A percentile compares a stretch with the other conserved stretches of the same genome.
These are phyloP conservation scores for Limnodromus scolopaceus DNA, from an alignment of 2,797 vertebrate species.

Conservation along the genomic window DNA sequence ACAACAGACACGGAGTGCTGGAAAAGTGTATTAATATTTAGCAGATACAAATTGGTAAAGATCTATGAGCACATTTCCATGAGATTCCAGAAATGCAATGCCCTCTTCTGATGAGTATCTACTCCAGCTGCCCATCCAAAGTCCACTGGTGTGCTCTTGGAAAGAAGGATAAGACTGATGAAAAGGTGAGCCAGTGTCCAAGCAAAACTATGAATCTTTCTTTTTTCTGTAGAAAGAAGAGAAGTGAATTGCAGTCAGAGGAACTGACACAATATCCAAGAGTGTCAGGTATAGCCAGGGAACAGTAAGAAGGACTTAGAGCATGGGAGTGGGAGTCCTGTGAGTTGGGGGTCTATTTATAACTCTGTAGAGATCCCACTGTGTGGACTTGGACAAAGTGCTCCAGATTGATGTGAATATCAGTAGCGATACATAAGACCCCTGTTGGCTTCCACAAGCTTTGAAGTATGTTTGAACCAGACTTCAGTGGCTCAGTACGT, in stretches of 20 bases:
- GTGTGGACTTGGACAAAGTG: constrained; percentile 63
- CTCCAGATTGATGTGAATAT: constrained; percentile 61
- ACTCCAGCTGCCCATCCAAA: neutral
- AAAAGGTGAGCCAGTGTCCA: neutral
- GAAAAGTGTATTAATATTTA: neutral
- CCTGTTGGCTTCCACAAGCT: constrained; percentile 64
- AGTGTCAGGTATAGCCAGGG: neutral
- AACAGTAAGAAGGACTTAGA: constrained; percentile 26
- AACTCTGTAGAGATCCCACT: constrained; percentile 54
- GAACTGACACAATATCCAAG: neutral
- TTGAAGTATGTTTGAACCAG: constrained; percentile 68
- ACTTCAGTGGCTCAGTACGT: constrained; percentile 56
- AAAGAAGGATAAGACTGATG: neutral
- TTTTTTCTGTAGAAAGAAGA: neutral
- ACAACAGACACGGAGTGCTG: neutral
- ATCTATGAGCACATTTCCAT: neutral
- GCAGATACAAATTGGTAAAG: neutral
- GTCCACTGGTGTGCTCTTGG: neutral
- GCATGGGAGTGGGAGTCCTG: constrained; percentile 32
- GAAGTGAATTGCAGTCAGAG: neutral
- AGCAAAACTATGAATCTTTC: neutral
- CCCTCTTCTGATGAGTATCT: neutral
- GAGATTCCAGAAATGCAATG: neutral
- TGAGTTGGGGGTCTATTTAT: constrained; percentile 57
- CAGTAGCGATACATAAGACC: constrained; percentile 52